A percentile compares a stretch with the other conserved stretches of the same genome.
These are phyloP conservation scores for Rhagophthalmus giganteus DNA, from an alignment of 2,888 invertebrate genomes.

Conservation along the genomic window DNA sequence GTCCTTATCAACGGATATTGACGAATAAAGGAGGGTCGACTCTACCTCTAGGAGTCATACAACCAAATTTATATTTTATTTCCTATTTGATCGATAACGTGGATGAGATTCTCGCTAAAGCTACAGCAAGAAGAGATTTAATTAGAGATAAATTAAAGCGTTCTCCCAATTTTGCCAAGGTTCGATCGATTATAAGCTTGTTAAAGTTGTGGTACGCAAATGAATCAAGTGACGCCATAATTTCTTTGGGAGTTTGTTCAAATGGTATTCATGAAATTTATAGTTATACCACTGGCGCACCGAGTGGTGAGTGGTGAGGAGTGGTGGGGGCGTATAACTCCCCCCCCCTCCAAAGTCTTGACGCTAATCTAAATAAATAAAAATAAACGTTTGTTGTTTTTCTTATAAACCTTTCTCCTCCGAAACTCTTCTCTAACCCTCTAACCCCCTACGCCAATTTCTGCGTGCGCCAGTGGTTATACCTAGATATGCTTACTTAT, in stretches of 20 bases:
- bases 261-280: constrained; percentile 53
- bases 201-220: constrained; percentile 59
- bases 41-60: constrained; percentile 57
- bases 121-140: not conserved
- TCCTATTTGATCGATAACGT: constrained; percentile 56
- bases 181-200: constrained; percentile 56
- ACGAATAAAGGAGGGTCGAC: constrained; percentile 57
- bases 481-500: not conserved
- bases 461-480: too few relatives aligned
- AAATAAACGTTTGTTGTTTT: too few relatives aligned
- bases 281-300: constrained; percentile 2
- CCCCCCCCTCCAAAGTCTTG: too few relatives aligned
- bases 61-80: constrained; percentile 60
- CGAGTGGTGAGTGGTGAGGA: too few relatives aligned
- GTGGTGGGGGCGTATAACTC: too few relatives aligned
- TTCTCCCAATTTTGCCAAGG: constrained; percentile 44
- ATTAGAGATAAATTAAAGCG: constrained; percentile 35
- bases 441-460: too few relatives aligned
- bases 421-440: too few relatives aligned
- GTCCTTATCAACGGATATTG: constrained; percentile 58
- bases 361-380: too few relatives aligned
- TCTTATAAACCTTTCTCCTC: too few relatives aligned
- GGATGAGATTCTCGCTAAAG: constrained; percentile 41
- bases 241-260: constrained; percentile 61
- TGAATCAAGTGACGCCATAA: constrained; percentile 51